Percentiles rank a stretch among this genome's conserved stretches.
These are phyloP conservation scores for Phocoena sinus DNA, from an alignment of 2,113 vertebrate genomes.

Conservation along the genomic window DNA sequence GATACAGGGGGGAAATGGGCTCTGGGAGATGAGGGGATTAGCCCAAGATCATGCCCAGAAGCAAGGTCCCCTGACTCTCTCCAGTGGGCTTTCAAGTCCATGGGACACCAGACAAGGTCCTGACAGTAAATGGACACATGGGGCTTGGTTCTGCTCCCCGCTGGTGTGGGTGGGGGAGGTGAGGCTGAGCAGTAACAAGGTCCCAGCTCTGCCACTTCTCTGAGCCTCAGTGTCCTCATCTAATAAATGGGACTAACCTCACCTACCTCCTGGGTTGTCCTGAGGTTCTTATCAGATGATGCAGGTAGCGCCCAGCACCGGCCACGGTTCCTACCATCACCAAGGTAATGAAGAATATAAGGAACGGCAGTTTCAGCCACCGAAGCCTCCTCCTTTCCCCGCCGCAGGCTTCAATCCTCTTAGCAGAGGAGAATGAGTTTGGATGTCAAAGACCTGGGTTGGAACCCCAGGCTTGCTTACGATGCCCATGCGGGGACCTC, in stretches of 20 bases:
- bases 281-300: not conserved
- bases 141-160: not conserved
- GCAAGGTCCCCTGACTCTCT: not conserved
- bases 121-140: not conserved
- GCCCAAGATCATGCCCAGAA: not conserved
- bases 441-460: not conserved
- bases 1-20: not conserved
- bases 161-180: too few species aligned
- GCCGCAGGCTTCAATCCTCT: not conserved
- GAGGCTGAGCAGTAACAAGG: not conserved
- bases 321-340: not conserved
- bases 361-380: not conserved
- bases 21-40: not conserved
- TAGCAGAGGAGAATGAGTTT: not conserved
- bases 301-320: not conserved
- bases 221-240: not conserved
- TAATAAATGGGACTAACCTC: not conserved
- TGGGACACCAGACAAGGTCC: not conserved
- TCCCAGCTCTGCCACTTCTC: not conserved
- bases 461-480: not conserved
- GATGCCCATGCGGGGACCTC: too few species aligned
- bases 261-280: not conserved
- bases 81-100: not conserved
- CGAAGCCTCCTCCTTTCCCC: not conserved
- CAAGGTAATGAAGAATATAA: not conserved